These are phyloP conservation scores for Meteorus sp. DNA, from an alignment of 1,140 invertebrate species.

Conservation along the genomic window DNA sequence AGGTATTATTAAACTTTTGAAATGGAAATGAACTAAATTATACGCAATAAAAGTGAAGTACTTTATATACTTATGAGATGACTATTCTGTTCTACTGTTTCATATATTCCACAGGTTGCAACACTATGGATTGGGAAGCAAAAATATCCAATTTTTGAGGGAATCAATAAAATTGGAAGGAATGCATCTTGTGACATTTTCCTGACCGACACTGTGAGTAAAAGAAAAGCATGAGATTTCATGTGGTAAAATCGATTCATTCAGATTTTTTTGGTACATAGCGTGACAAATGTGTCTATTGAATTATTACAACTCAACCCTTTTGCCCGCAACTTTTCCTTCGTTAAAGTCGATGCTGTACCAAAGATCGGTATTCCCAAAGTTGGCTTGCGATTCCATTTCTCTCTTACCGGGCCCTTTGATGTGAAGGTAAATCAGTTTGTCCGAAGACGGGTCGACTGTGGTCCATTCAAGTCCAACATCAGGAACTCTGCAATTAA, in stretches of 20 bases:
- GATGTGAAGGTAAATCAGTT: constrained; percentile 57
- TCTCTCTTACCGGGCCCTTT: constrained; percentile 44
- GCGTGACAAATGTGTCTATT: not conserved
- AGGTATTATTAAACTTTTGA: not conserved
- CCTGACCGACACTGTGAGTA: constrained; percentile 8
- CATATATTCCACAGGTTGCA: constrained; percentile 10
- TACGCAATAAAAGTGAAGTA: not conserved
- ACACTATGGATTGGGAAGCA: not conserved
- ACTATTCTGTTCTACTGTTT: not conserved
- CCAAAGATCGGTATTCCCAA: constrained; percentile 59
- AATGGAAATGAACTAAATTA: not conserved
- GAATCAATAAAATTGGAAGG: constrained; percentile 16
- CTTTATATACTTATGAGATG: not conserved
- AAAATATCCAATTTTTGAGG: constrained; percentile 7
- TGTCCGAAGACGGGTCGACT: constrained; percentile 38
- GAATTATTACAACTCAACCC: constrained; percentile 21
- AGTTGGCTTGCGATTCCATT: constrained; percentile 51
- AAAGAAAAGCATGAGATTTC: not conserved
- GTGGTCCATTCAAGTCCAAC: constrained; percentile 38
- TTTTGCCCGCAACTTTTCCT: constrained; percentile 37
- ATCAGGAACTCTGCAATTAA: constrained; percentile 38
- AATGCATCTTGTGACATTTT: not conserved
- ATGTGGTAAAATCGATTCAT: no score
- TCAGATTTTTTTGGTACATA: not conserved
- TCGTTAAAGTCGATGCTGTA: constrained; percentile 58